Conservation (phyloP, 2,797 vertebrate genomes). For the Florisuga fusca region DNA sequence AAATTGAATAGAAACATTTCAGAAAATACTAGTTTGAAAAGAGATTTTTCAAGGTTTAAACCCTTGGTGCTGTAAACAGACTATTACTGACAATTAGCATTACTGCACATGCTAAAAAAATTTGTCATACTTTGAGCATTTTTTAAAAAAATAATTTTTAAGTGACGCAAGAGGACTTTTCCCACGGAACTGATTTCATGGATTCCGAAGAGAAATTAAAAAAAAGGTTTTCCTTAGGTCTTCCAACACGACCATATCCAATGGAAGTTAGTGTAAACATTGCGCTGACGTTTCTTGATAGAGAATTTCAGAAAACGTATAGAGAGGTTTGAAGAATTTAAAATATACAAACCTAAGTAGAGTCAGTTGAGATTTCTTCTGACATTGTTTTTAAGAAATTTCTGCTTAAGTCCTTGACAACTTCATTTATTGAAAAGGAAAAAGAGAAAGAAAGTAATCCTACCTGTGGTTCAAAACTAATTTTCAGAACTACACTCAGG, state of each 20-base stretch:
- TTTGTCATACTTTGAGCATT: neutral
- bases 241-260: neutral
- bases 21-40: neutral
- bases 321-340: neutral
- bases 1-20: neutral
- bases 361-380: neutral
- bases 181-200: neutral
- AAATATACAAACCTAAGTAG: neutral
- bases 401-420: neutral
- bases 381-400: neutral
- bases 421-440: neutral
- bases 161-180: neutral
- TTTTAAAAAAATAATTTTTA: neutral
- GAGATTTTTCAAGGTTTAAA: neutral
- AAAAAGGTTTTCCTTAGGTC: neutral
- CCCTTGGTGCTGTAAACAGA: neutral
- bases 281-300: neutral
- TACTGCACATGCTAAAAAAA: neutral
- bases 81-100: neutral
- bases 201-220: neutral
- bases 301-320: neutral
- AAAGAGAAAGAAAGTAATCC: neutral
- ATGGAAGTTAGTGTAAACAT: neutral
- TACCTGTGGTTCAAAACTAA: neutral
- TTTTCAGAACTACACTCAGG: constrained; percentile 1